Percentiles rank a stretch among this genome's conserved stretches.
These are phyloP conservation scores for Acleris cristana DNA, from an alignment of 2,888 invertebrate species.

Conservation along the genomic window DNA sequence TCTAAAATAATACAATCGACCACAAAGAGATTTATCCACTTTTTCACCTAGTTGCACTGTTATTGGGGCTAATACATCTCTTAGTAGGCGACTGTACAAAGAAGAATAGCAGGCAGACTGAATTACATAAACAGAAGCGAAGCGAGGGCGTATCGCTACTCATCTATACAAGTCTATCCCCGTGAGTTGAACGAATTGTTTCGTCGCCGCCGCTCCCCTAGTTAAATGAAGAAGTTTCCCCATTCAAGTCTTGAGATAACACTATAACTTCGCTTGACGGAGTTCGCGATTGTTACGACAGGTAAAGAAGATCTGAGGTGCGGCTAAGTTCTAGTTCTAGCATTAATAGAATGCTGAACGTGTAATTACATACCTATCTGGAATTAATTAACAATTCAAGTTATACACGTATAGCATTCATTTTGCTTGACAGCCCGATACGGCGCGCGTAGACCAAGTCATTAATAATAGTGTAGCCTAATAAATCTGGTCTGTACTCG, in stretches of 20 bases:
- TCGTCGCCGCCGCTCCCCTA: conserved; percentile 29
- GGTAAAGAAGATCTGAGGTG: conserved; percentile 36
- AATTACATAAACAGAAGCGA: too few relatives aligned
- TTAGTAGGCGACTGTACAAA: too few relatives aligned
- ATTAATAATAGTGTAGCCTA: conserved; percentile 29
- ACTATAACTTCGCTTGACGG: conserved; percentile 44
- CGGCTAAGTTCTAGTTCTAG: conserved; percentile 34
- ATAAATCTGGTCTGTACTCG: conserved; percentile 20
- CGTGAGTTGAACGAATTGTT: conserved; percentile 26
- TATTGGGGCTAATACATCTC: too few relatives aligned
- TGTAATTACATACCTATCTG: conserved; percentile 5
- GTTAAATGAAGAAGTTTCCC: conserved; percentile 47
- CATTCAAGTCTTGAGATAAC: conserved; percentile 46
- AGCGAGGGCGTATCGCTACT: background rate
- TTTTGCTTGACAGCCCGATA: conserved; percentile 20
- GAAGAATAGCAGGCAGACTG: too few relatives aligned
- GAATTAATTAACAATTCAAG: conserved; percentile 20
- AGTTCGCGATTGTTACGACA: conserved; percentile 42
- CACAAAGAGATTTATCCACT: too few relatives aligned
- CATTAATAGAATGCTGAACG: conserved; percentile 21
- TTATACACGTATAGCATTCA: conserved; percentile 17
- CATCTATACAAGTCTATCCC: conserved; percentile 6
- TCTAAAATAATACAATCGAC: too few relatives aligned
- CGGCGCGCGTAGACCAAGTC: conserved; percentile 3
- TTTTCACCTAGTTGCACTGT: too few relatives aligned